phyloP scores from a whole-genome alignment of 1,140 invertebrate genomes.

The Drosophila tropicalis region DNA sequence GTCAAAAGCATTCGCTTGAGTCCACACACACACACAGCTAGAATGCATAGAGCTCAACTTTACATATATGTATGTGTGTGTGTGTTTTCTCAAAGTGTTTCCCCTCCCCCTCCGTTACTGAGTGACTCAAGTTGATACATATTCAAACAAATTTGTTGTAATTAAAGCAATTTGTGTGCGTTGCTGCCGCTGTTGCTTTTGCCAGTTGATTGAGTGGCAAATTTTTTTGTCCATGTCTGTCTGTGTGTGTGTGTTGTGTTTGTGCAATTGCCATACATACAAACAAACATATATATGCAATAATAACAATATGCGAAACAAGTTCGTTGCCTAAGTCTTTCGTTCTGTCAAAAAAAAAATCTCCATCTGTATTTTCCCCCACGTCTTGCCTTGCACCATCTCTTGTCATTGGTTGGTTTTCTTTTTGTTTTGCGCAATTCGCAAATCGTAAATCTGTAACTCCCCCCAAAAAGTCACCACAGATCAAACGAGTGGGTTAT shows the following conservation, averaged over 20 bases:
- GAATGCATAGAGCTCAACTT: neutral
- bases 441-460: slow-evolving; percentile 40
- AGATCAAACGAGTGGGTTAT: slow-evolving; percentile 35
- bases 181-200: slow-evolving; percentile 46
- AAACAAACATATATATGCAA: slow-evolving; percentile 8
- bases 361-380: slow-evolving; percentile 8
- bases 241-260: slow-evolving; percentile 35
- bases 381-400: neutral
- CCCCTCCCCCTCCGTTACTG: neutral
- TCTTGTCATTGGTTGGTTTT: neutral
- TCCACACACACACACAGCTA: too few relatives aligned
- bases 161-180: slow-evolving; percentile 81
- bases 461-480: slow-evolving; percentile 44
- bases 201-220: slow-evolving; percentile 76
- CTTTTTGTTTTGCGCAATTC: slow-evolving; percentile 68
- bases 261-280: slow-evolving; percentile 33
- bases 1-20: slow-evolving; percentile 42
- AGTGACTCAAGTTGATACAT: slow-evolving; percentile 64
- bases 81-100: slow-evolving; percentile 28
- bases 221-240: slow-evolving; percentile 48
- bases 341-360: slow-evolving; percentile 53
- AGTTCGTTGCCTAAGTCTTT: slow-evolving; percentile 78
- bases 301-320: slow-evolving; percentile 55
- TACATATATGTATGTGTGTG: neutral
- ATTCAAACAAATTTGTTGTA: slow-evolving; percentile 76